Percentiles rank a stretch among this genome's conserved stretches.
phyloP scores from a whole-genome alignment of 2,888 invertebrate genomes.

The Reticulitermes lucifugus region DNA sequence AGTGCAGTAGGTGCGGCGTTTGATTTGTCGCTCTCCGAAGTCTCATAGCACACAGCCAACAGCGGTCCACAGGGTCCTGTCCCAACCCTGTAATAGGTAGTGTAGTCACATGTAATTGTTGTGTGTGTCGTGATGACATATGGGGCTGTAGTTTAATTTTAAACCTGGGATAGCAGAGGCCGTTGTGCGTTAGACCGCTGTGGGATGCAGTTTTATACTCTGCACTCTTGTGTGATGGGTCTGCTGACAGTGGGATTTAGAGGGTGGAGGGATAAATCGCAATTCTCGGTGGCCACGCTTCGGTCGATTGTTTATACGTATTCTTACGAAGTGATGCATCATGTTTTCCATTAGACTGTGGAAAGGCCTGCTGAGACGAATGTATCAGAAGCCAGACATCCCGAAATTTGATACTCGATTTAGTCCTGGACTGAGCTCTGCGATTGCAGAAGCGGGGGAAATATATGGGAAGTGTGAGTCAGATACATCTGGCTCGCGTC shows the following conservation, averaged over 20 bases:
- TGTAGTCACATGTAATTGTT: constrained; percentile 44
- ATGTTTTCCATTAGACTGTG: not conserved
- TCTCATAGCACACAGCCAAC: constrained; percentile 33
- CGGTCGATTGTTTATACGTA: not conserved
- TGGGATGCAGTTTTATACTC: constrained; percentile 3
- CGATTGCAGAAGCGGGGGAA: too few relatives aligned
- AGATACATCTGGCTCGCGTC: too few relatives aligned
- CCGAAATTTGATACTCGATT: too few relatives aligned
- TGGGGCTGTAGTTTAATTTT: constrained; percentile 42
- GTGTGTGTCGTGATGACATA: constrained; percentile 44
- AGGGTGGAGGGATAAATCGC: not conserved
- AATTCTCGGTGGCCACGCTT: not conserved
- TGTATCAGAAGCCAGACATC: too few relatives aligned
- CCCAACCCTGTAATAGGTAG: constrained; percentile 28
- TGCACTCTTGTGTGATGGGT: not conserved
- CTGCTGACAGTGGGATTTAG: not conserved
- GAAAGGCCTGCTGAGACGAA: not conserved
- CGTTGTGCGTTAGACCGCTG: not conserved
- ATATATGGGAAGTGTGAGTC: too few relatives aligned
- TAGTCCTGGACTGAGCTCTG: too few relatives aligned
- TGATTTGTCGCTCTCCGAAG: constrained; percentile 45
- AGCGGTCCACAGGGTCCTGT: constrained; percentile 17
- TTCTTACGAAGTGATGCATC: not conserved
- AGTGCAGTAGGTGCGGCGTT: constrained; percentile 28
- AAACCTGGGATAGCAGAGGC: constrained; percentile 18